A percentile compares a stretch with the other conserved stretches of the same genome.
These are phyloP conservation scores for Dicrurus megarhynchus DNA, from an alignment of 2,113 vertebrate genomes.

Conservation along the genomic window DNA sequence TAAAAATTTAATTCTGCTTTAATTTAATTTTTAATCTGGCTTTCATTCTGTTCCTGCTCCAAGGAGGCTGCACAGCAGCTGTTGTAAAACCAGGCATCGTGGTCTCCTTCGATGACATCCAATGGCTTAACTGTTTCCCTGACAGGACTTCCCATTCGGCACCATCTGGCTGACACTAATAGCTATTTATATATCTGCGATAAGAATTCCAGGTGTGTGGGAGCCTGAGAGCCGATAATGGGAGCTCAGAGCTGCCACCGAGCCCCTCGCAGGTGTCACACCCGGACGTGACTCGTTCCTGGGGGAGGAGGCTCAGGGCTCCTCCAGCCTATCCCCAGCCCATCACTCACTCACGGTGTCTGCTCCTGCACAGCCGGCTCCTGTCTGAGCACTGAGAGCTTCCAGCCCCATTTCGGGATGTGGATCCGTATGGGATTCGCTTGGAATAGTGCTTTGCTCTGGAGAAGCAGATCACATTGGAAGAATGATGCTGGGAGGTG, in stretches of 20 bases:
- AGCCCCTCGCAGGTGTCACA: neutral
- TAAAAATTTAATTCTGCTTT: neutral
- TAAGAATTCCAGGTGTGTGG: too few relatives aligned
- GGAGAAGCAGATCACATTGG: neutral
- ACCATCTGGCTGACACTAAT: neutral
- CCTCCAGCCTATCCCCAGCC: neutral
- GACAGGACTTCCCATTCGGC: rapidly evolving
- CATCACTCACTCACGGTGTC: rapidly evolving
- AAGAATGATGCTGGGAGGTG: neutral
- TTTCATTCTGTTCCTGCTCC: neutral
- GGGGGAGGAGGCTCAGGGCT: neutral
- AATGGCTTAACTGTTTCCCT: neutral
- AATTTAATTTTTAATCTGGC: neutral
- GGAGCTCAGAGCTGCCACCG: neutral
- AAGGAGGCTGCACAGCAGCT: neutral
- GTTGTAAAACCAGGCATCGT: rapidly evolving
- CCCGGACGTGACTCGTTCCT: neutral
- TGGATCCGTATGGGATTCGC: rapidly evolving
- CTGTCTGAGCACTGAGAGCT: neutral
- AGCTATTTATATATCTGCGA: neutral
- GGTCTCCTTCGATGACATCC: too few relatives aligned
- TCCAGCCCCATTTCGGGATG: rapidly evolving
- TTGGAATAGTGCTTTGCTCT: neutral
- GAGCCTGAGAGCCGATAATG: neutral
- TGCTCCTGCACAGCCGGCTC: neutral